Evolutionary conservation across 2,113 vertebrate species (phyloP), one percentile per base, ranked within the genome.

Genomic region (Alligator sinensis): DNA sequence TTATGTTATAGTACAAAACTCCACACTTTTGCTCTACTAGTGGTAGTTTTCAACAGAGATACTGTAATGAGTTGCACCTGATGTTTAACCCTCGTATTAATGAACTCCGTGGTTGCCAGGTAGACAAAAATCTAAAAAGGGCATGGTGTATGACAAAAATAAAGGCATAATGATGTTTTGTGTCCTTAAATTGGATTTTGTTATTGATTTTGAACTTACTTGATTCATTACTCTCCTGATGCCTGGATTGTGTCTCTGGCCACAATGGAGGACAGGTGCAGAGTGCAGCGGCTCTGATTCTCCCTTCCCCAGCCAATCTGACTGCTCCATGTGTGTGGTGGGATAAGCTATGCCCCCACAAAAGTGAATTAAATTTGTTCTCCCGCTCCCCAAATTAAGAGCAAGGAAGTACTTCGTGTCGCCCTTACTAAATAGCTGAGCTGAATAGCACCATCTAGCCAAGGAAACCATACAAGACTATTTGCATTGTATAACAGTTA

Each of bases 21-120:
- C 24, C 13, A 4, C 21, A 89, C 24, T 66, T 76, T 55, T 96
- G 34, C 47, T 85, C 94, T 89, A 74, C 83, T 90, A 83, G 66
- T 22, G 34, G 11, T 58, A 64, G 66, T 92, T 24, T 85, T 94
- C 28, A 84, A 79, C 22, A 88, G 82, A 94, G 90, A 77, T 61
- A 83, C 21, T 12, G 6, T 74, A 74, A 5, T 25, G 34, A 72
- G 75, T 83, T 70, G 8, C 70, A 12, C 81, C 38, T 66, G 9
- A 34, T 79, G 21, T 90, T 5, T 81, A 19, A 72, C 70, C 92
- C 47, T 78, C 93, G 75, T 13, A 76, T 90, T 87, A 84, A 55
- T 78, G 28, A 11, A 86, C 91, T 92, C 19, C 25, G 13, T 38
- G 68, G 34, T 89, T 76, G 72, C 22, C 19, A 1, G 1, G 25